These are phyloP conservation scores for Osmoderma eremita DNA, from an alignment of 2,888 invertebrate genomes.

Conservation along the genomic window DNA sequence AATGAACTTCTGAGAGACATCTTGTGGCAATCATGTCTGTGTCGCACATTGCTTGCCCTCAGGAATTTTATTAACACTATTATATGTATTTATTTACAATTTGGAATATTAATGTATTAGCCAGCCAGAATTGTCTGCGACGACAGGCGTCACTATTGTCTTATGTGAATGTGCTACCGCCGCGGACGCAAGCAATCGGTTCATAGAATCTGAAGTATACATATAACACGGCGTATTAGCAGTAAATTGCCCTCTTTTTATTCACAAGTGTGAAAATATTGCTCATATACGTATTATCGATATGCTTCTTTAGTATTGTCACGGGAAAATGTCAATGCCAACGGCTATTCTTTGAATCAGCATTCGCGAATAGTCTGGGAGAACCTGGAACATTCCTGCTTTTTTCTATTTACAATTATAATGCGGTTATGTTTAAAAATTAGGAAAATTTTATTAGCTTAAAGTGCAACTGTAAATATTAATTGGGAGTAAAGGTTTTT, in stretches of 20 bases:
- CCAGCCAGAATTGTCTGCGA: constrained; percentile 23
- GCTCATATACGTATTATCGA: constrained; percentile 21
- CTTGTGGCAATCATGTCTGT: constrained; percentile 65
- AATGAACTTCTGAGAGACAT: constrained; percentile 76
- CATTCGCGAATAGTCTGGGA: constrained; percentile 3
- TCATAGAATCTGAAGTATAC: constrained; percentile 20
- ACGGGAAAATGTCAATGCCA: constrained; percentile 37
- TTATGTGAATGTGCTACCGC: constrained; percentile 1
- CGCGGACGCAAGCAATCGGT: constrained; percentile 27
- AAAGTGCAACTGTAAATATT: too few relatives aligned
- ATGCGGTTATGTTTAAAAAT: not conserved
- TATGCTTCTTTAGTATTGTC: constrained; percentile 25
- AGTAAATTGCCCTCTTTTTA: constrained; percentile 36
- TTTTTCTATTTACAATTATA: constrained; percentile 22
- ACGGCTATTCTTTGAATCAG: constrained; percentile 12
- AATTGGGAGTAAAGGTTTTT: too few relatives aligned
- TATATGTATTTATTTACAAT: constrained; percentile 36
- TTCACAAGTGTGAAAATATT: constrained; percentile 26
- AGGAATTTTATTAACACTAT: constrained; percentile 37
- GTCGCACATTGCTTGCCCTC: constrained; percentile 47
- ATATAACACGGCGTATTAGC: constrained; percentile 16
- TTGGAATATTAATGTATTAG: constrained; percentile 34
- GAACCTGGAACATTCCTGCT: constrained; percentile 2
- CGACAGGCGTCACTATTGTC: constrained; percentile 31
- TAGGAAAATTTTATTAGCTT: too few relatives aligned